Evolutionary conservation across 2,888 invertebrate genomes (phyloP).

Genomic region (Ochropleura plecta): DNA sequence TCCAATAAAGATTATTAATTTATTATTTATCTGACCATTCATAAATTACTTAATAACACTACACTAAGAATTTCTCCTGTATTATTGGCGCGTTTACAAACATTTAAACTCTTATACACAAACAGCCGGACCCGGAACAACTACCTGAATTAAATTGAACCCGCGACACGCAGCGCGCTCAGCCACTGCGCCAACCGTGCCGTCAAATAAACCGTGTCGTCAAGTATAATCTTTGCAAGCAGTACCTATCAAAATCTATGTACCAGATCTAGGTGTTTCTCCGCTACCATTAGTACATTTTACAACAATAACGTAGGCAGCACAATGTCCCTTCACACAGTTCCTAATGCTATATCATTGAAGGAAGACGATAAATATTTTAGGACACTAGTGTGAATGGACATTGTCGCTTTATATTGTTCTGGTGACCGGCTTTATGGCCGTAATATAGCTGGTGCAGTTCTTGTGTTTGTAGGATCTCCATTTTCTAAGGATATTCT

Average conservation of each 20-base stretch:
- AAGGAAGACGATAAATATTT: constrained; percentile 80
- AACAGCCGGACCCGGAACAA: no score
- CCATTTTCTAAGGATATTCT: constrained; percentile 44
- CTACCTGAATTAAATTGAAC: no score
- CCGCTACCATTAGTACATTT: constrained; percentile 50
- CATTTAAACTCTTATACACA: no score
- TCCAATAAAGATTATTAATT: no score
- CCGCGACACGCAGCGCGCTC: no score
- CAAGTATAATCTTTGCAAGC: background rate
- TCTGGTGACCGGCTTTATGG: constrained; percentile 81
- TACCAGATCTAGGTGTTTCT: constrained; percentile 19
- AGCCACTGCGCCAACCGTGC: no score
- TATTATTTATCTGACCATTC: no score
- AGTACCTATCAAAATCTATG: no score
- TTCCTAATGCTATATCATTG: constrained; percentile 66
- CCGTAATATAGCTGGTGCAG: constrained; percentile 76
- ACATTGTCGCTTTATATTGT: constrained; percentile 79
- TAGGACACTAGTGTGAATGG: constrained; percentile 87
- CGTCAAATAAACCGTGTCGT: no score
- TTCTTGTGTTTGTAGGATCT: constrained; percentile 74
- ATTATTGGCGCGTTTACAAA: no score
- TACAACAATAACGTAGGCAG: constrained; percentile 68
- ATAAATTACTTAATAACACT: background rate
- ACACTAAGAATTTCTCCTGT: background rate
- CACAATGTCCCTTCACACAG: constrained; percentile 63